These are phyloP conservation scores for Drosophila kuntzei DNA, from an alignment of 2,888 invertebrate genomes.

Conservation along the genomic window DNA sequence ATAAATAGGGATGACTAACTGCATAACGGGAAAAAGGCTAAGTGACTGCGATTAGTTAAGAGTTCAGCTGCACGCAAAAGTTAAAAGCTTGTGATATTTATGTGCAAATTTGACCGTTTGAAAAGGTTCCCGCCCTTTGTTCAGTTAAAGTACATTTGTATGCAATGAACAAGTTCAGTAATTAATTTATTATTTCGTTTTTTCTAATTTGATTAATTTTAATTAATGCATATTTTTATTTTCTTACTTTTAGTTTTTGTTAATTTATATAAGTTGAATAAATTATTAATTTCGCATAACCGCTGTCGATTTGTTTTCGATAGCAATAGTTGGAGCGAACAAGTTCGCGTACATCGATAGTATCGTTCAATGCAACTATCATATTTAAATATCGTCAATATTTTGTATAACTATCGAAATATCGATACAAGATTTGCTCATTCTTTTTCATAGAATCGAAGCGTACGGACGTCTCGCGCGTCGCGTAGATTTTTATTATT, in stretches of 20 bases:
- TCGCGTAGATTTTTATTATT: constrained; percentile 69
- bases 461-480: constrained; percentile 69
- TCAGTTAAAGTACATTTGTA: background rate
- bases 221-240: background rate
- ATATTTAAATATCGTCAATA: constrained; percentile 6
- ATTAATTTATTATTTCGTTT: background rate
- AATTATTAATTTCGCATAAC: background rate
- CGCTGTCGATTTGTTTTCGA: background rate
- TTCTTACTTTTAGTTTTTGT: background rate
- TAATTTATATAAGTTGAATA: background rate
- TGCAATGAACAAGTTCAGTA: background rate
- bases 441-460: constrained; percentile 56
- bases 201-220: rapidly evolving
- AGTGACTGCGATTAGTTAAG: constrained; percentile 36
- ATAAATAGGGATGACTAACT: constrained; percentile 42
- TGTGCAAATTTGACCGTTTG: background rate
- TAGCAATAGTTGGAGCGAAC: background rate
- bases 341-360: constrained; percentile 6
- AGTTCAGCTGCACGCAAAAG: constrained; percentile 1
- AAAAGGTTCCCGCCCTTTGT: background rate
- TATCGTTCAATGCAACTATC: background rate
- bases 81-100: constrained; percentile 10
- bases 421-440: constrained; percentile 39
- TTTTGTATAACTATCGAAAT: constrained; percentile 5
- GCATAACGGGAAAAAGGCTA: constrained; percentile 29